phyloP scores from a whole-genome alignment of 1,140 invertebrate genomes.

The Heliconius hermathena region DNA sequence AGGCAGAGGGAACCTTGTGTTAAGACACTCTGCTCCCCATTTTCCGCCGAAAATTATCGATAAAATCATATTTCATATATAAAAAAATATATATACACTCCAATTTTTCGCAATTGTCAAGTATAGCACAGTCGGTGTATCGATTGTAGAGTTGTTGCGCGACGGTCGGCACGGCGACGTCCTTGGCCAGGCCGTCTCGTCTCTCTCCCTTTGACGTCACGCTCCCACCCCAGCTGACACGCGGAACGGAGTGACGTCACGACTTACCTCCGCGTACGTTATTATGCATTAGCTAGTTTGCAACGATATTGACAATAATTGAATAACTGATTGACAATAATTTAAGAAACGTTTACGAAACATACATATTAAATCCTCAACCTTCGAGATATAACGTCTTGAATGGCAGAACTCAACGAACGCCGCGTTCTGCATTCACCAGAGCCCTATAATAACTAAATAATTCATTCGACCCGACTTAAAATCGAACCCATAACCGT shows the following conservation, averaged over 20 bases:
- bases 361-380: neutral
- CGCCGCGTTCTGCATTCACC: too few relatives aligned
- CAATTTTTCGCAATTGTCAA: slow-evolving; percentile 19
- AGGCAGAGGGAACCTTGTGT: too few relatives aligned
- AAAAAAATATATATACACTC: neutral
- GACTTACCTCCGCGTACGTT: slow-evolving; percentile 32
- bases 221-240: slow-evolving; percentile 56
- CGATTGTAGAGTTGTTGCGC: slow-evolving; percentile 71
- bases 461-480: too few relatives aligned
- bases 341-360: neutral
- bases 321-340: neutral
- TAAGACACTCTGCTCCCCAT: too few relatives aligned
- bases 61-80: neutral
- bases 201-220: slow-evolving; percentile 63
- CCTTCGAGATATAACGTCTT: too few relatives aligned
- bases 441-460: too few relatives aligned
- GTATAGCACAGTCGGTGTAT: slow-evolving; percentile 49
- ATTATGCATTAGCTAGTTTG: slow-evolving; percentile 17
- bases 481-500: too few relatives aligned
- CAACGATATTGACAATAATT: neutral
- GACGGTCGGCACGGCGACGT: slow-evolving; percentile 73
- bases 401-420: too few relatives aligned
- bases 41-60: neutral
- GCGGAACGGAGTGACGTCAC: slow-evolving; percentile 63
- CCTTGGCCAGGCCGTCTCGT: slow-evolving; percentile 72